Evolutionary conservation across 2,113 vertebrate species (phyloP), one percentile per base, ranked within the genome.

Genomic region (Pogonocichla stellata): DNA sequence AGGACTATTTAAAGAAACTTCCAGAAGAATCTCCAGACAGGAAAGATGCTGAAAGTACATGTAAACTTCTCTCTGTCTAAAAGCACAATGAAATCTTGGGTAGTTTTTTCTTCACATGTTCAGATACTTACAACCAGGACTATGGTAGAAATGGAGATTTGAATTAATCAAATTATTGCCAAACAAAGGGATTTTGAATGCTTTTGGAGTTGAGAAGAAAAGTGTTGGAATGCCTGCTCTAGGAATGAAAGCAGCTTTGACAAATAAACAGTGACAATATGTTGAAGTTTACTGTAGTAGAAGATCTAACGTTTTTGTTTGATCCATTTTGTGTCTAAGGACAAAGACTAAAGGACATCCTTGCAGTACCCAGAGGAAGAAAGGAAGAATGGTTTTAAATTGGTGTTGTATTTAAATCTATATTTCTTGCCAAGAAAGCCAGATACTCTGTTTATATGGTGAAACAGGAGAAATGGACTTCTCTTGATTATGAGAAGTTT

Each of bases 1-100:
- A 98, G 94, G 99, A 99, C 98, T 99, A 99, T 94, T 98, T 99
- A 95, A 99, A 99, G 98, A 99, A 99, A 95, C 98, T 99, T 75
- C 99, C 99, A 2, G 97, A 97, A 17, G 98, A 99, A 2, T 98
- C 99, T 25, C 98, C 97, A 3, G 99, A 99, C 97, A 97, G 98
- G 56, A 99, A 99, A 96, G 99, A 99, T 33, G 98, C 99, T 42
- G 98, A 99, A 96, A 99, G 99, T 99, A 98, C 97, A 97, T 86
- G 16, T 82, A 69, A 65, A 90, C 74, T 94, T 47, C 13, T 93
- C 45, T 53, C 43, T 81, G 10, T 79, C 33, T 95, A 61, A 92
- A 47, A 84, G 25, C 57, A 28, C 12, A 54, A 6, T n/a, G n/a
- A 62, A 70, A 38, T 66, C 56, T 56, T 72, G 29, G 25, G 62